Evolutionary conservation across 2,888 invertebrate species (phyloP).

Genomic region (Meandrusa payeni): DNA sequence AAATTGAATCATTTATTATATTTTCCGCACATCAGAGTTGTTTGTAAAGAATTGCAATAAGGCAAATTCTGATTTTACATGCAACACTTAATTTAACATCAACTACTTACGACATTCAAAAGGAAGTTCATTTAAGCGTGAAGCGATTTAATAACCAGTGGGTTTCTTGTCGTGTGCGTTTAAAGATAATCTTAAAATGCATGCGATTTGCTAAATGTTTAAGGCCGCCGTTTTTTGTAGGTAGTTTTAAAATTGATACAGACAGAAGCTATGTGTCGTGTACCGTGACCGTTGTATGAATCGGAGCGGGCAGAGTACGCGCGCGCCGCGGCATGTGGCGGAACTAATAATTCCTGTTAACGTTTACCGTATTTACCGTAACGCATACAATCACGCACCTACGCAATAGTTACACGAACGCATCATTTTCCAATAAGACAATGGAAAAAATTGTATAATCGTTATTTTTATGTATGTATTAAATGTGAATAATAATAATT

Average conservation of each 20-base stretch:
- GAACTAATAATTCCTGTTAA: slow-evolving; percentile 67
- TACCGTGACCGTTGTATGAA: slow-evolving; percentile 49
- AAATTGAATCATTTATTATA: slow-evolving; percentile 12
- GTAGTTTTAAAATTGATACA: slow-evolving; percentile 38
- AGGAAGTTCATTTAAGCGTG: slow-evolving; percentile 27
- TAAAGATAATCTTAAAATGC: slow-evolving; percentile 26
- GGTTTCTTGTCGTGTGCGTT: slow-evolving; percentile 26
- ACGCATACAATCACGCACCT: slow-evolving; percentile 43
- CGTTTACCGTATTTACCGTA: slow-evolving; percentile 65
- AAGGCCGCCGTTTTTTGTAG: slow-evolving; percentile 20
- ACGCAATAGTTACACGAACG: slow-evolving; percentile 43
- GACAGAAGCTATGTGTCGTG: slow-evolving; percentile 41
- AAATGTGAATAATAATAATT: too few relatives aligned
- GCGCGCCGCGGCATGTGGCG: slow-evolving; percentile 54
- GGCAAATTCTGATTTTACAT: slow-evolving; percentile 24
- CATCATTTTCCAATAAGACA: slow-evolving; percentile 33
- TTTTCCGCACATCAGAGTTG: slow-evolving; percentile 12
- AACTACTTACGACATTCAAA: slow-evolving; percentile 26
- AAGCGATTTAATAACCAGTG: slow-evolving; percentile 27
- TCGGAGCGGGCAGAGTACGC: slow-evolving; percentile 39
- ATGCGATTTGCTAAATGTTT: slow-evolving; percentile 25
- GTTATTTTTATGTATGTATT: too few relatives aligned
- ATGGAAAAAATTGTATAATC: slow-evolving; percentile 1
- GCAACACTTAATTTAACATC: slow-evolving; percentile 25
- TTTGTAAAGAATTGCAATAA: slow-evolving; percentile 15